phyloP scores from a whole-genome alignment of 2,888 invertebrate species.

The Ornithoptera priamus region DNA sequence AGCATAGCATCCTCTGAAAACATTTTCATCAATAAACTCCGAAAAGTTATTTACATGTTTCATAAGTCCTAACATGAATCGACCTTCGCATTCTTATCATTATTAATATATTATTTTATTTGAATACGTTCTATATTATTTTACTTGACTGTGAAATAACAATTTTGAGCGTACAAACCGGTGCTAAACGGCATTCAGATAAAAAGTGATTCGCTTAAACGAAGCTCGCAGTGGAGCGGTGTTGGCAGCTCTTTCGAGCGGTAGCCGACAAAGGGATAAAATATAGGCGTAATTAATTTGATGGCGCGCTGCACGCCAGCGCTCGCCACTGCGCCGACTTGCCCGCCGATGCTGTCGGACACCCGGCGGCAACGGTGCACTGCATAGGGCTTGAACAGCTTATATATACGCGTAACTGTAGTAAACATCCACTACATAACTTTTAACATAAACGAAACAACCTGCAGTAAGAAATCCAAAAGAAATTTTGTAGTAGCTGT shows the following conservation, averaged over 20 bases:
- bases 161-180: slow-evolving; percentile 8
- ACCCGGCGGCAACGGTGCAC: slow-evolving; percentile 37
- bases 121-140: not conserved
- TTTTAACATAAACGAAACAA: too few species aligned
- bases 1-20: too few species aligned
- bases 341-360: slow-evolving; percentile 28
- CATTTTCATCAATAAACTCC: too few species aligned
- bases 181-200: slow-evolving; percentile 30
- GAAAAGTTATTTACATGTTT: too few species aligned
- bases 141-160: not conserved
- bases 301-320: slow-evolving; percentile 44
- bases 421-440: too few species aligned
- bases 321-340: slow-evolving; percentile 34
- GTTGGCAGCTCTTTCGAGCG: slow-evolving; percentile 40
- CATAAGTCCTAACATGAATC: too few species aligned
- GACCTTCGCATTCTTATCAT: too few species aligned
- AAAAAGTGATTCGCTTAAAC: slow-evolving; percentile 32
- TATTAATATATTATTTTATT: too few species aligned
- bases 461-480: too few species aligned
- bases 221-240: slow-evolving; percentile 31
- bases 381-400: slow-evolving; percentile 24
- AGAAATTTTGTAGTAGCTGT: too few species aligned
- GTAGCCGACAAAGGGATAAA: slow-evolving; percentile 58
- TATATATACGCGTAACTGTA: not conserved
- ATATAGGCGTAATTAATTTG: slow-evolving; percentile 62